Evolutionary conservation across 2,888 invertebrate species (phyloP), one percentile per base, ranked within the genome.

Genomic region (Drosophila lutescens): DNA sequence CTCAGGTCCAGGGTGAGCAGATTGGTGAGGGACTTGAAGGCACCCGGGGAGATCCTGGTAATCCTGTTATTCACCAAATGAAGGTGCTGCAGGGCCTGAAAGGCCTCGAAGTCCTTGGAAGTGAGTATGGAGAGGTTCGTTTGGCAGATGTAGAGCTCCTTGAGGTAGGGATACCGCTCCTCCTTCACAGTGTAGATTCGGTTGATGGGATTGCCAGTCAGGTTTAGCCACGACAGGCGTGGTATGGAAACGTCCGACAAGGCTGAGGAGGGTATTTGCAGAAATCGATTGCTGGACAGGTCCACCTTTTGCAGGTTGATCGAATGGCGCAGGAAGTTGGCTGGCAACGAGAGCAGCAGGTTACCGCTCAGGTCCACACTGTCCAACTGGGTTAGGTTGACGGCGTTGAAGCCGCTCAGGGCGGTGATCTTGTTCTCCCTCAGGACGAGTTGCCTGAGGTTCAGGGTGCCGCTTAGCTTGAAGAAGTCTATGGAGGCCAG

Each of bases 111-210:
- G 89, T 97, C 97, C 89, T 95, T 96, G 78, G 96, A 96, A 0
- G 96, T 96, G 51, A 97, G 94, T 76, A 97, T 95, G 20, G 95
- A 96, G 55, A 97, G 93, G 90, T 97, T 97, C 8, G 97, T 97
- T 46, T 94, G 94, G 71, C 95, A 95, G 77, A 97, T 95, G 90
- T 97, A 95, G 59, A 97, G 93, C 91, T 97, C 96, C 91, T 96
- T 95, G n/a, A 97, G 93, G n/a, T 95, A 93, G 2, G 96, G 95
- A 92, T 96, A 96, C 83, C 94, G 93, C 83, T 95, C 95, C 41
- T 95, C 94, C 88, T 95, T 93, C 82, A 96, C 96, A 0, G 92
- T 91, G 89, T 96, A 94, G 77, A 97, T 95, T 85, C 95, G 94
- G 23, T 94, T 93, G 62, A 98, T 93, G 0, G 96, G 96, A 92